Evolutionary conservation across 1,140 invertebrate genomes (phyloP).

Genomic region (Arctopsyche grandis): DNA sequence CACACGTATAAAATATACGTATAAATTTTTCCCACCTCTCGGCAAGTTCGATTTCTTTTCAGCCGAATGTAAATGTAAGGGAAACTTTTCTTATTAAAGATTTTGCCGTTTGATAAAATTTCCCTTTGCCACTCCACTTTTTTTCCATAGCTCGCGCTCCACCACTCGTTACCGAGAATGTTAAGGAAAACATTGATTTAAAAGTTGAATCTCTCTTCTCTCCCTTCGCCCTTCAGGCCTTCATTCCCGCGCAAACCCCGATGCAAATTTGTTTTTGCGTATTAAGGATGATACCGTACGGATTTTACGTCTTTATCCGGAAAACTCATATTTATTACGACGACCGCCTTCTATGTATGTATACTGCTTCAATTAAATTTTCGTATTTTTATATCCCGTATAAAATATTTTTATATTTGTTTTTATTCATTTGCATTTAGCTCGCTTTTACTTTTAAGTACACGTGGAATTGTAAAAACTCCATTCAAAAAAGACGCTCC

Average conservation of each 20-base stretch:
- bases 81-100: slow-evolving; percentile 30
- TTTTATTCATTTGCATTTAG: too few relatives aligned
- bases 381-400: neutral
- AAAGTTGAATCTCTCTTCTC: neutral
- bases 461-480: too few relatives aligned
- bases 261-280: slow-evolving; percentile 27
- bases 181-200: slow-evolving; percentile 12
- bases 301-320: slow-evolving; percentile 19
- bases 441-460: too few relatives aligned
- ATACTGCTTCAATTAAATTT: neutral
- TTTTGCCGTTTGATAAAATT: slow-evolving; percentile 27
- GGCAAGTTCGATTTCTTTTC: slow-evolving; percentile 9
- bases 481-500: too few relatives aligned
- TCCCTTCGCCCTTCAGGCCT: too few relatives aligned
- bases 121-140: neutral
- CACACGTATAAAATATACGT: neutral
- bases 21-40: neutral
- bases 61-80: slow-evolving; percentile 16
- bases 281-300: neutral
- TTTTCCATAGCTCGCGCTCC: neutral
- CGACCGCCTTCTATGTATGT: neutral
- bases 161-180: neutral
- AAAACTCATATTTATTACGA: slow-evolving; percentile 5
- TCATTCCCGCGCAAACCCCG: neutral
- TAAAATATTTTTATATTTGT: neutral